phyloP scores from a whole-genome alignment of 1,140 invertebrate genomes.

The Drosophila serrata region DNA sequence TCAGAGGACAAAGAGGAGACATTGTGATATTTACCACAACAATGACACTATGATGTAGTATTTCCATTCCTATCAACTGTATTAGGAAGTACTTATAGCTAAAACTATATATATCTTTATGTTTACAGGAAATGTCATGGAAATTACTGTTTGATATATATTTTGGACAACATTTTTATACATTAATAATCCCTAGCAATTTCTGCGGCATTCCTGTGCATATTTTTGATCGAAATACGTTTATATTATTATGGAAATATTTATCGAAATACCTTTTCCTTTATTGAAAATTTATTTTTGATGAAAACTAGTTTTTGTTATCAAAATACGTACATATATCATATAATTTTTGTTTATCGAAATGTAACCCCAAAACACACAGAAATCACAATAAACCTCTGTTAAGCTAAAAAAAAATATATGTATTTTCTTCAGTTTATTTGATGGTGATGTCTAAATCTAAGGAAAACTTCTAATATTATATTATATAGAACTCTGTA shows the following conservation, averaged over 20 bases:
- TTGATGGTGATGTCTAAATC: no score
- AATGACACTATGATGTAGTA: not conserved
- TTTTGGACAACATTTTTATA: not conserved
- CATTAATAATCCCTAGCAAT: not conserved
- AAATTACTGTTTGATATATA: not conserved
- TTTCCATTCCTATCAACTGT: conserved; percentile 1
- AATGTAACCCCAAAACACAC: not conserved
- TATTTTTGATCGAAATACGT: not conserved
- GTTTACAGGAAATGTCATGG: not conserved
- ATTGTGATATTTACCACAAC: conserved; percentile 16
- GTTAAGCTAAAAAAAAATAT: not conserved
- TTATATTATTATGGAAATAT: not conserved
- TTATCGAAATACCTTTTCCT: not conserved
- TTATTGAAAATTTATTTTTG: not conserved
- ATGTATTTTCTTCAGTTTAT: no score
- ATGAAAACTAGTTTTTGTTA: not conserved
- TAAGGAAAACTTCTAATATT: no score
- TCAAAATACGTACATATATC: not conserved
- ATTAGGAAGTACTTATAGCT: conserved; percentile 1
- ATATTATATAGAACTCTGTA: no score
- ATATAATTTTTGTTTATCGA: not conserved
- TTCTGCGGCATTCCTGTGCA: not conserved
- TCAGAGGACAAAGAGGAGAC: not conserved
- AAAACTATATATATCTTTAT: not conserved
- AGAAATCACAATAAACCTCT: not conserved